Conservation (phyloP, 2,113 vertebrate species). For the Chloropsis hardwickii region DNA sequence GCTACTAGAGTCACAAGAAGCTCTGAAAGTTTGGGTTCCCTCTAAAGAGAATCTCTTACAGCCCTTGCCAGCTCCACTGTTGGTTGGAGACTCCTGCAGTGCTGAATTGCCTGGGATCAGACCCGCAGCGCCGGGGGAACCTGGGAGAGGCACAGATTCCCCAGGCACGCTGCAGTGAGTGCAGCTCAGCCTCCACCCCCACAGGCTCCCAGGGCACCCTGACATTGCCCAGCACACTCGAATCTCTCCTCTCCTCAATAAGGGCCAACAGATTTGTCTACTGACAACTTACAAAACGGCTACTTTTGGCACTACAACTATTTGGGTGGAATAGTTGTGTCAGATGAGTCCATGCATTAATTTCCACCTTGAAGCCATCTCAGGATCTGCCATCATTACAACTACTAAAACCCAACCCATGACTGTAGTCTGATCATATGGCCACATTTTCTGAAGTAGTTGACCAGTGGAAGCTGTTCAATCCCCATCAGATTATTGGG, state of each 20-base stretch:
- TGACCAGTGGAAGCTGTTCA: neutral
- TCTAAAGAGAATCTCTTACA: neutral
- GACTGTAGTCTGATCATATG: neutral
- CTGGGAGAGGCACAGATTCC: neutral
- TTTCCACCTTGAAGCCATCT: neutral
- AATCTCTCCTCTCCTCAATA: accelerated
- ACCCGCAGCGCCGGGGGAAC: accelerated
- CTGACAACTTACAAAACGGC: neutral
- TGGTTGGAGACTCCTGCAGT: neutral
- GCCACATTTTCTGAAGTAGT: neutral
- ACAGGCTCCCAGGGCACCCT: neutral
- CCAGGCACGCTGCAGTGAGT: neutral
- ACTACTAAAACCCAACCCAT: neutral
- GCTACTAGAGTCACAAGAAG: neutral
- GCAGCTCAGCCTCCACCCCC: neutral
- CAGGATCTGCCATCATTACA: neutral
- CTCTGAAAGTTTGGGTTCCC: neutral
- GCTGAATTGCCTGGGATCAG: accelerated
- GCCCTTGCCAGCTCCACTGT: neutral
- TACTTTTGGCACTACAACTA: neutral
- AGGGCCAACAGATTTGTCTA: neutral
- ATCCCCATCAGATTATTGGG: neutral
- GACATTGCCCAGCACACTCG: neutral
- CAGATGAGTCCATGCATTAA: neutral
- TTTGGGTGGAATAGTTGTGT: neutral